Evolutionary conservation across 2,113 vertebrate species (phyloP), one percentile per base, ranked within the genome.

Genomic region (Zosterops pallidus): DNA sequence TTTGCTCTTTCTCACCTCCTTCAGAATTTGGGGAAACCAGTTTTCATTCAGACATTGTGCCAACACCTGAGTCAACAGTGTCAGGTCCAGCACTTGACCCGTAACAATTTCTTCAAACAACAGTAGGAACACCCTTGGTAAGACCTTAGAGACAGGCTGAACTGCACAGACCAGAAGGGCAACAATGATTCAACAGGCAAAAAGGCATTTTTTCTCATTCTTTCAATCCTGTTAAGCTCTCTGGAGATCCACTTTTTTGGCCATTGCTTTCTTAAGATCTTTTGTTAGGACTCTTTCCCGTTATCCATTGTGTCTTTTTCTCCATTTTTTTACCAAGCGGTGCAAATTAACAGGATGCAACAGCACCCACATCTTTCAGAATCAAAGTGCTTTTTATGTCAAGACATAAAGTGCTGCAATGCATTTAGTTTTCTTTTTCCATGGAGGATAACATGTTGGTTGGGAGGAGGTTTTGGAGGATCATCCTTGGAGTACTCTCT

Each of bases 391-490:
- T 46, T 83, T 83, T 79, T 28, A 52, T 12, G 41, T 22, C 59
- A 72, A 65, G 37, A 62, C 46, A 83, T 35, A 29, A 53, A 69
- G 14, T 1, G 2, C 21, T 80, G 37, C 23, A 65, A 57, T 9
- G 35, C 12, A 46, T 37, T 57, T 12, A 5, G 42, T 47, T 13
- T 72, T 55, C 24, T 49, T 64, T 35, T 81, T 35, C 28, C 2
- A 1, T 4, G 26, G 33, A 56, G 33, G 7, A 5, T 6, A 12
- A 46, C 10, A 8, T 5, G 4, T 0, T 46, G 53, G 41, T 0
- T 46, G 53, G 41, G 29, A 21, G 24, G 6, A 12, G 9, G 6
- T 5, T 5, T 0, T 56, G 31, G 47, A 84, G 35, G 41, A 60
- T 12, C 44, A 24, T 14, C n/a, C 37, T 76, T 55, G 53, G 28